Conservation (phyloP, 2,113 vertebrate species). For the Ceuthmochares aereus region DNA sequence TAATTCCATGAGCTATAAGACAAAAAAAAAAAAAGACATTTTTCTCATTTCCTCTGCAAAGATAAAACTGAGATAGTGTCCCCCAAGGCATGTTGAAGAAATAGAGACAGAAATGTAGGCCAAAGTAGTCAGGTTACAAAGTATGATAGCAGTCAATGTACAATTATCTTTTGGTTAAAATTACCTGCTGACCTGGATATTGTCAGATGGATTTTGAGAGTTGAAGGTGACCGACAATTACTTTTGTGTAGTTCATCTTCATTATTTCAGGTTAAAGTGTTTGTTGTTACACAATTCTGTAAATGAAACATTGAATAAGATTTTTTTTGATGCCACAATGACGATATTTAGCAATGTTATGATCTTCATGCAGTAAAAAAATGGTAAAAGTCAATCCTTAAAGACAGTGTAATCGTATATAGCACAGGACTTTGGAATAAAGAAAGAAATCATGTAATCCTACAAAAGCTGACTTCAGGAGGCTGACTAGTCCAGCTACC, state of each 20-base stretch:
- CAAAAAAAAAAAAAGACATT: slow-evolving; percentile 52
- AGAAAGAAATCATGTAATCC: not conserved
- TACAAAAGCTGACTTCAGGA: not conserved
- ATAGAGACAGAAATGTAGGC: slow-evolving; percentile 53
- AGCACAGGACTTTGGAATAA: not conserved
- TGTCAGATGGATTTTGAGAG: not conserved
- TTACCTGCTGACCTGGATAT: slow-evolving; percentile 23
- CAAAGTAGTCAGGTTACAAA: slow-evolving; percentile 36
- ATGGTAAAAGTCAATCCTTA: not conserved
- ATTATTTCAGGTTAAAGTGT: not conserved
- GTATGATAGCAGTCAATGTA: not conserved
- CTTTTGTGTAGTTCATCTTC: not conserved
- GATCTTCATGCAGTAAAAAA: not conserved
- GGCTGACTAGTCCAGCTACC: not conserved
- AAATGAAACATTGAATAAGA: not conserved
- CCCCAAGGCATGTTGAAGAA: slow-evolving; percentile 35
- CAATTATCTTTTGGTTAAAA: slow-evolving; percentile 27
- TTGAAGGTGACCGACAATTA: slow-evolving; percentile 13
- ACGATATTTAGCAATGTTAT: not conserved
- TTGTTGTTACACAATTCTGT: not conserved
- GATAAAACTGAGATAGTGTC: slow-evolving; percentile 38
- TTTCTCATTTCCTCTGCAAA: slow-evolving; percentile 58
- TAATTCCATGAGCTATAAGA: not conserved
- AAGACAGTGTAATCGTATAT: not conserved
- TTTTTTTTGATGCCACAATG: not conserved